Evolutionary conservation across 2,888 invertebrate species (phyloP), one percentile per base, ranked within the genome.

Genomic region (Encarsia formosa): DNA sequence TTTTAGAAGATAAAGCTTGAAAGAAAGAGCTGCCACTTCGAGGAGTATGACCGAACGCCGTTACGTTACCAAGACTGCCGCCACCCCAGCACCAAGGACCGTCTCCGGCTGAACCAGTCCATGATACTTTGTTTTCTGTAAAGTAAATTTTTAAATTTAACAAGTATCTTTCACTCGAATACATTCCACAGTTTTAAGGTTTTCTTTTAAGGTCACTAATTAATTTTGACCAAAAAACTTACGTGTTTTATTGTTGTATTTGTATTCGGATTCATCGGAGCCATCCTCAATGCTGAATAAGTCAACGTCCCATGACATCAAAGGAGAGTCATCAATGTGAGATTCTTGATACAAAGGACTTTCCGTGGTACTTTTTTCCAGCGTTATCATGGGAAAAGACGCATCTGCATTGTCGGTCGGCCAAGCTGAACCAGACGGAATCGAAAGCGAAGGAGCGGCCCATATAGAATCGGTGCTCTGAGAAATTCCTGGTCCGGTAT

Each of bases 1-100:
- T 69, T 55, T 70, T 69, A 49, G 67, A 71, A 6, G 78, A 77
- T 56, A 78, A 74, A 45, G 83, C 81, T 71, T 83, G 82, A 42
- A 72, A 80, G 73, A 85, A 85, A 58, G 80, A 79, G 71, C 83
- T 84, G 59, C 75, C 73, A 56, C 80, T 79, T 39, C 78, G 58
- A 19, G 69, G 80, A 69, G 79, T 80, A 69, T 83, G 82, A 68
- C 82, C 83, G 68, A 85, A 70, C 55, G 79, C 78, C 60, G 79
- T 73, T 65, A 81, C 77, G 59, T 80, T 81, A 45, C 65, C 69
- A 55, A 77, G 69, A 59, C 70, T 65, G 57, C 68, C 64, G 59
- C 70, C 65, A 58, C 68, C 64, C 71, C 74, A 72, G 67, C 70
- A 66, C 75, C 75, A 67, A 61, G 73, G 62, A 61, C 67, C 69